Evolutionary conservation across 2,888 invertebrate species (phyloP).

Genomic region (Sinhomidia bicolor): DNA sequence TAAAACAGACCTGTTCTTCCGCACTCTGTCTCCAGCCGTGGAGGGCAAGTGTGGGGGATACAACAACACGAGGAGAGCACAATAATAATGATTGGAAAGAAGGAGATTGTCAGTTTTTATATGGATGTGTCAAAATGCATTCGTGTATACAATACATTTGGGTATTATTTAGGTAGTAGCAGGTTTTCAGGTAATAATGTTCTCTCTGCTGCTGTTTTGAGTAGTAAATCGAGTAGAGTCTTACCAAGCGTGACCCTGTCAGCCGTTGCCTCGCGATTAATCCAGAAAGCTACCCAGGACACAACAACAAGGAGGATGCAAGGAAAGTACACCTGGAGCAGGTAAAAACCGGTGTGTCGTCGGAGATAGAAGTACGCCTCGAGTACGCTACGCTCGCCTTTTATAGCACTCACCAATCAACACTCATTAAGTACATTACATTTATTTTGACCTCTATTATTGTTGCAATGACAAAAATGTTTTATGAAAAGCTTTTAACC

Average conservation of each 20-base stretch:
- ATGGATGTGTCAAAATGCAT: no score
- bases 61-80: not conserved
- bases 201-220: no score
- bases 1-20: no score
- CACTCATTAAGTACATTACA: slow-evolving; percentile 30
- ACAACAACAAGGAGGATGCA: slow-evolving; percentile 83
- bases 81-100: no score
- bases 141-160: no score
- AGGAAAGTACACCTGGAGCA: slow-evolving; percentile 84
- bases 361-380: slow-evolving; percentile 89
- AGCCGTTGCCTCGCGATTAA: slow-evolving; percentile 75
- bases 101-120: no score
- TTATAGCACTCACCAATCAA: slow-evolving; percentile 53
- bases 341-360: slow-evolving; percentile 90
- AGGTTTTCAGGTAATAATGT: no score
- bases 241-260: slow-evolving; percentile 77
- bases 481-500: not conserved
- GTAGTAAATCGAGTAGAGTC: slow-evolving; percentile 27
- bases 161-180: no score
- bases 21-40: not conserved
- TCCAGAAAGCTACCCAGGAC: slow-evolving; percentile 78
- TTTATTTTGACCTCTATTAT: no score
- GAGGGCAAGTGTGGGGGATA: not conserved
- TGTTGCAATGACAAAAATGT: not conserved
- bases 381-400: slow-evolving; percentile 83